A percentile compares a stretch with the other conserved stretches of the same genome.
phyloP scores from a whole-genome alignment of 30 jellyfish, hydroid and myxozoan species.

The Rhopilema esculentum region DNA sequence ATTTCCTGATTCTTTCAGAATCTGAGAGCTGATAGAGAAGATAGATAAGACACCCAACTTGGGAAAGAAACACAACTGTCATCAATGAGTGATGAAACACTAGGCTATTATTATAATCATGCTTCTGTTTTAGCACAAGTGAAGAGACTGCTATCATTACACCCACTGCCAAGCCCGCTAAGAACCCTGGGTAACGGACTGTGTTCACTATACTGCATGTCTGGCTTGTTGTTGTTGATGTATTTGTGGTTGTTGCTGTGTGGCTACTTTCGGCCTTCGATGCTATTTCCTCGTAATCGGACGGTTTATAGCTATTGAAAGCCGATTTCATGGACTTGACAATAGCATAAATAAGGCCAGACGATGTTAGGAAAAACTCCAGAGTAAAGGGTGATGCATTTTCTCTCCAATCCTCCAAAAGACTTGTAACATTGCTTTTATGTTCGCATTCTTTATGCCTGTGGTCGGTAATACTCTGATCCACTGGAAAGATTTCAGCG shows the following conservation, averaged over 20 bases:
- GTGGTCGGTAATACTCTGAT: neutral
- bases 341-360: constrained; percentile 48
- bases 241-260: too few relatives aligned
- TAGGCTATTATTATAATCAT: constrained; percentile 2
- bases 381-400: constrained; percentile 31
- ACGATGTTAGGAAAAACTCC: constrained; percentile 53
- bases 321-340: constrained; percentile 37
- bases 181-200: constrained; percentile 65
- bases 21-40: neutral
- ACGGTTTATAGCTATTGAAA: too few relatives aligned
- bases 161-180: constrained; percentile 44
- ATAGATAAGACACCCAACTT: constrained; percentile 5
- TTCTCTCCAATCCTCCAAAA: constrained; percentile 1
- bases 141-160: constrained; percentile 51
- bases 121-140: constrained; percentile 4
- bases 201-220: constrained; percentile 2
- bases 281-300: too few relatives aligned
- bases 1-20: constrained; percentile 1
- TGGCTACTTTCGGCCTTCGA: too few relatives aligned
- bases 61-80: constrained; percentile 27
- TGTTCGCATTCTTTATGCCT: neutral
- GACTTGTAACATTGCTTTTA: constrained; percentile 11
- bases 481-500: neutral
- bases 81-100: constrained; percentile 35
- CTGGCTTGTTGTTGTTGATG: neutral